A percentile compares a stretch with the other conserved stretches of the same genome.
Evolutionary conservation across 1,140 invertebrate species (phyloP).

Genomic region (Anastatus disparis): DNA sequence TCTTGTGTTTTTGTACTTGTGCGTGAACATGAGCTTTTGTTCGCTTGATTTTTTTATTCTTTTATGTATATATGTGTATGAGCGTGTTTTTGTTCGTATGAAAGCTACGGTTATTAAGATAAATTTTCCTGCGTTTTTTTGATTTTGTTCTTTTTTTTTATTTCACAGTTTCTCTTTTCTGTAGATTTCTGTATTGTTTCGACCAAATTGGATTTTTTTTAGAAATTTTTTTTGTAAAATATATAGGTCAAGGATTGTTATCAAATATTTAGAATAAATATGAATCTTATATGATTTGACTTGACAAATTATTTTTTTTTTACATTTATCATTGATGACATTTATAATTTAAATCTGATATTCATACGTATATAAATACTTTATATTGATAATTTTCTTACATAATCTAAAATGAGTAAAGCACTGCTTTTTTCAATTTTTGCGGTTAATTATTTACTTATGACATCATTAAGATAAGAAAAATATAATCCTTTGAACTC

Average conservation of each 20-base stretch:
- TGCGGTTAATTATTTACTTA: too few species aligned
- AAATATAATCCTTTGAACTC: too few species aligned
- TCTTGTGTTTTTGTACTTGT: neutral
- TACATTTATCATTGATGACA: too few species aligned
- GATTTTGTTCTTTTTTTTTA: slow-evolving; percentile 7
- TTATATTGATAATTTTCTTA: too few species aligned
- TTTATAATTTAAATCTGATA: too few species aligned
- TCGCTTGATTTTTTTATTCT: neutral
- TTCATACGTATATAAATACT: too few species aligned
- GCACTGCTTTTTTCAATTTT: too few species aligned
- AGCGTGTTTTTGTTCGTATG: slow-evolving; percentile 5
- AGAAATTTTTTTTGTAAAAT: neutral
- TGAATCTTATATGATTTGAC: neutral
- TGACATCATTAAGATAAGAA: too few species aligned
- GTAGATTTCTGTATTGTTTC: slow-evolving; percentile 12
- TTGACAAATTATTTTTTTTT: neutral
- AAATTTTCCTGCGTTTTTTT: slow-evolving; percentile 18
- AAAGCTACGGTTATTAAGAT: slow-evolving; percentile 26
- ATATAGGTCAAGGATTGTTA: slow-evolving; percentile 3
- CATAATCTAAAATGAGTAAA: too few species aligned
- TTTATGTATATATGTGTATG: too few species aligned
- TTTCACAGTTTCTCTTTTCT: neutral
- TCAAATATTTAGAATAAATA: neutral
- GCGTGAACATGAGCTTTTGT: neutral
- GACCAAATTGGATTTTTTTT: slow-evolving; percentile 2